Evolutionary conservation across 2,113 vertebrate genomes (phyloP), one percentile per base, ranked within the genome.

Genomic region (Patagioenas fasciata): DNA sequence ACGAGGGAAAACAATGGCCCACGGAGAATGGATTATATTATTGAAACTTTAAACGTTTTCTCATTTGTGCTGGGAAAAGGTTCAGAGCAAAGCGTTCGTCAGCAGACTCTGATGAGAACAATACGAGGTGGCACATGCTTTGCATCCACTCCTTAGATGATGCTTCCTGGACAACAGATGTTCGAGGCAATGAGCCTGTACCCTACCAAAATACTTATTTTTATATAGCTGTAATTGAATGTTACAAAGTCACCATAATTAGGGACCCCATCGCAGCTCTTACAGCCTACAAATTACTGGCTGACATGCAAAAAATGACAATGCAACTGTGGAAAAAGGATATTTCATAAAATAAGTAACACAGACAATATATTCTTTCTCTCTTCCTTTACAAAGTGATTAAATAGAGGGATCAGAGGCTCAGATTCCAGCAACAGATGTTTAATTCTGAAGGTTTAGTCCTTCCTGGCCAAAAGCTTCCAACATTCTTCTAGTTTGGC

Each of bases 371-470:
- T 38, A 79, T 83, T 86, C 51, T 56, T 88, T 86, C 75, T 70
- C 50, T 85, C 24, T 81, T 61, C 57, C 44, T 75, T 77, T 73
- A 93, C 13, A 28, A 89, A 53, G 32, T 23, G 6, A 91, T 88
- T 94, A 80, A 85, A 75, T 3, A 34, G 40, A 88, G 23, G 32
- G 19, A 92, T 88, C 34, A 34, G 62, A 73, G 23, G 25, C 72
- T 94, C 58, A 84, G 15, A 78, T 91, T 92, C 91, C 86, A 89
- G 48, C 34, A 80, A 79, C 23, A 86, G 62, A 75, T 81, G 47
- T 58, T 89, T 83, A 73, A 85, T 70, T 83, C 61, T 86, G 7
- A 90, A 79, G 57, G 61, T 29, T 89, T 78, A 72, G 62, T 64
- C 82, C 56, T 89, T 89, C 69, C 82, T 85, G 67, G 69, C 31